Percentiles rank a stretch among this genome's conserved stretches.
These are phyloP conservation scores for Fistularia tabacaria DNA, from an alignment of 2,797 vertebrate genomes.

Conservation along the genomic window DNA sequence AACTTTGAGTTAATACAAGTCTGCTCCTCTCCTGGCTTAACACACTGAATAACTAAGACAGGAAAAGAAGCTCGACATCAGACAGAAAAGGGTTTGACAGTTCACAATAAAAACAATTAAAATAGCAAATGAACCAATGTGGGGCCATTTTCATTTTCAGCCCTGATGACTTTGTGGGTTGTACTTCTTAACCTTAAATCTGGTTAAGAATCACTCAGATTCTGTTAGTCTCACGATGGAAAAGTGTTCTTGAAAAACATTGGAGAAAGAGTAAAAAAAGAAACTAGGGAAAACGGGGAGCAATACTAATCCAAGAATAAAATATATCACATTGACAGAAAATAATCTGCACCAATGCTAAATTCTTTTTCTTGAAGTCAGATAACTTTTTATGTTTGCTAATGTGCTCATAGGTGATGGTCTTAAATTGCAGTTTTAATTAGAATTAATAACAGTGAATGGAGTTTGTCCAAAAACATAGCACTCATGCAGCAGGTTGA, in stretches of 20 bases:
- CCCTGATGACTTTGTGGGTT: slow-evolving; percentile 36
- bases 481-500: slow-evolving; percentile 48
- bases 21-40: slow-evolving; percentile 22
- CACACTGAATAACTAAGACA: slow-evolving; percentile 35
- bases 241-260: slow-evolving; percentile 20
- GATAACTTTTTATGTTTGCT: slow-evolving; percentile 42
- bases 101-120: not conserved
- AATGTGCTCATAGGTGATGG: slow-evolving; percentile 57
- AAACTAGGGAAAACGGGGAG: not conserved
- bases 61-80: slow-evolving; percentile 21
- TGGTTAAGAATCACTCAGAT: slow-evolving; percentile 29
- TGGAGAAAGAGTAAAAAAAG: slow-evolving; percentile 13
- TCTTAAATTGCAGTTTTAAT: slow-evolving; percentile 56
- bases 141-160: slow-evolving; percentile 32
- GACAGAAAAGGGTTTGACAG: slow-evolving; percentile 21
- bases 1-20: slow-evolving; percentile 11
- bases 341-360: slow-evolving; percentile 3
- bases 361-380: slow-evolving; percentile 26
- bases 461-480: slow-evolving; percentile 48
- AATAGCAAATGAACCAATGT: slow-evolving; percentile 28
- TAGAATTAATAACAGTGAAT: slow-evolving; percentile 57
- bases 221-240: slow-evolving; percentile 24
- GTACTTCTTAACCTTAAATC: slow-evolving; percentile 48
- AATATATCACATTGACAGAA: slow-evolving; percentile 20
- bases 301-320: slow-evolving; percentile 29